These are phyloP conservation scores for Hirudo medicinalis DNA, from an alignment of 1,140 invertebrate species.

Conservation along the genomic window DNA sequence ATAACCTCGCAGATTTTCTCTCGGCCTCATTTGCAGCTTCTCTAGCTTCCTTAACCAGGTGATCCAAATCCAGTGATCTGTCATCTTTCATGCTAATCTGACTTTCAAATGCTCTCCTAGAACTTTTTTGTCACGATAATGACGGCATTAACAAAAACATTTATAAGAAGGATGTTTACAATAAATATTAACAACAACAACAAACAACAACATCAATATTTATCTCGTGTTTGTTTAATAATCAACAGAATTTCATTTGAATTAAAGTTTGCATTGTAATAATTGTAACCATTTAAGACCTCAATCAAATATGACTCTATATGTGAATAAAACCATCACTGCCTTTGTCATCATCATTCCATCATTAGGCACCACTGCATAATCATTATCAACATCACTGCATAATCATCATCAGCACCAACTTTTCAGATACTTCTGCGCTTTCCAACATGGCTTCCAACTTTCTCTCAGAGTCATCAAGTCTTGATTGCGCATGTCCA, in stretches of 20 bases:
- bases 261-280: no score
- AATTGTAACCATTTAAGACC: no score
- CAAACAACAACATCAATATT: no score
- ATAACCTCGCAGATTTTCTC: not conserved
- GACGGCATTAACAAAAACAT: not conserved
- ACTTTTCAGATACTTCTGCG: not conserved
- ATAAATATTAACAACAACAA: no score
- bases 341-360: no score
- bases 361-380: no score
- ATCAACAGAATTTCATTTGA: no score
- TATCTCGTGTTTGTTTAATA: no score
- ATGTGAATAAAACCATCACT: no score
- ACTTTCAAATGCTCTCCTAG: not conserved
- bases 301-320: no score
- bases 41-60: not conserved
- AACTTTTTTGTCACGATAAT: not conserved
- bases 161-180: not conserved
- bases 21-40: not conserved
- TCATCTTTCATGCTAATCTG: slow-evolving; percentile 5
- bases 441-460: not conserved
- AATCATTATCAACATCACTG: no score
- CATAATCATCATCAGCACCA: no score
- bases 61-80: not conserved
- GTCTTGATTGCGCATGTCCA: not conserved
- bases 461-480: not conserved